Evolutionary conservation across 2,888 invertebrate genomes (phyloP).

Genomic region (Parnassius apollo): DNA sequence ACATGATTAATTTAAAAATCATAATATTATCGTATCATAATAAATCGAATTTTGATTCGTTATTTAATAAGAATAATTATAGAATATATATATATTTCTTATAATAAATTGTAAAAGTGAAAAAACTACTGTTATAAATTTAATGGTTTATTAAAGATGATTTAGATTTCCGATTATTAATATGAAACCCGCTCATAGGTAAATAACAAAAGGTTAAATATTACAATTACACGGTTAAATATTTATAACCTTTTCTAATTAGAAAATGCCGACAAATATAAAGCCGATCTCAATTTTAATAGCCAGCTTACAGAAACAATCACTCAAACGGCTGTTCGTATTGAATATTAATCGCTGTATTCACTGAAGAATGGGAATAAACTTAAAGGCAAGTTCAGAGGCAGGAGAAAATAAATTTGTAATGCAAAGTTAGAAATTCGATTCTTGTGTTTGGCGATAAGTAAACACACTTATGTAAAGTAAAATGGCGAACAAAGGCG

Average conservation of each 20-base stretch:
- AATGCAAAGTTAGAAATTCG: constrained; percentile 79
- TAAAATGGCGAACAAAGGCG: constrained; percentile 58
- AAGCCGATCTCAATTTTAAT: constrained; percentile 44
- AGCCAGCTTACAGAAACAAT: constrained; percentile 66
- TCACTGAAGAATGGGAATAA: constrained; percentile 75
- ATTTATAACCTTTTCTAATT: constrained; percentile 51
- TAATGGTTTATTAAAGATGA: too few relatives aligned
- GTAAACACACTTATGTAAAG: constrained; percentile 65
- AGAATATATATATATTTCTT: too few relatives aligned
- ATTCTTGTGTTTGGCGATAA: constrained; percentile 74
- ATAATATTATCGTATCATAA: too few relatives aligned
- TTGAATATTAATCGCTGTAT: constrained; percentile 79
- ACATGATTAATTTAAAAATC: neutral
- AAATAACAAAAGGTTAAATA: constrained; percentile 32
- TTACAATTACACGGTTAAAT: constrained; percentile 54
- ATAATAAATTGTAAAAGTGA: too few relatives aligned
- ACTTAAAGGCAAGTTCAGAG: constrained; percentile 63
- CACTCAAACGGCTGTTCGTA: constrained; percentile 77
- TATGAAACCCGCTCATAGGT: too few relatives aligned
- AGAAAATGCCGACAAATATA: constrained; percentile 40
- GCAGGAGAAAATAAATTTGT: constrained; percentile 73
- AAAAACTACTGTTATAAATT: too few relatives aligned
- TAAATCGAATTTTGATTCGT: too few relatives aligned
- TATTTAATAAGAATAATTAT: too few relatives aligned
- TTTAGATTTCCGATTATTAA: too few relatives aligned